Conservation (phyloP, 2,888 invertebrate genomes). For the Ditula angustiorana region DNA sequence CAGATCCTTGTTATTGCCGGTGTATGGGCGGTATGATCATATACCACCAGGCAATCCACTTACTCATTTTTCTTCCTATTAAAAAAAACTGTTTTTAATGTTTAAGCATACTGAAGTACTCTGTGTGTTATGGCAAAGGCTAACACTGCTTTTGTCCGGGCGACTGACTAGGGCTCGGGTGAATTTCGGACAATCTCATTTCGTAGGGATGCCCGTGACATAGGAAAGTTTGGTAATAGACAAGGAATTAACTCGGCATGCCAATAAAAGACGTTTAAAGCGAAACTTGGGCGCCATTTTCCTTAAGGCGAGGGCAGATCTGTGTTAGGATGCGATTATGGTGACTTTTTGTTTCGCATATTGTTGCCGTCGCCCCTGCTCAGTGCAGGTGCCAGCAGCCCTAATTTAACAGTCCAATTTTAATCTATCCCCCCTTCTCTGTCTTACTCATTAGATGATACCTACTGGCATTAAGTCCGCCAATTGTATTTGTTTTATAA, state of each 20-base stretch:
- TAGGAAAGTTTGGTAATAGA: constrained; percentile 48
- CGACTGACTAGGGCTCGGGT: constrained; percentile 56
- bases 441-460: no score
- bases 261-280: constrained; percentile 28
- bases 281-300: constrained; percentile 7
- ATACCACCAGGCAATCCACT: no score
- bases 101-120: constrained; percentile 50
- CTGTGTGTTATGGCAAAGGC: constrained; percentile 60
- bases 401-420: no score
- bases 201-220: constrained; percentile 49
- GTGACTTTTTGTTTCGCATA: no score
- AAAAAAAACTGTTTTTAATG: no score
- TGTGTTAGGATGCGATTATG: neutral
- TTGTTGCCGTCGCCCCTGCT: no score
- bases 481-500: no score
- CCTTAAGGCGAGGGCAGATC: neutral
- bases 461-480: no score
- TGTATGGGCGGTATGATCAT: no score
- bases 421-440: no score
- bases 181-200: constrained; percentile 57
- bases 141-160: constrained; percentile 67
- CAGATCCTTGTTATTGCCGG: no score
- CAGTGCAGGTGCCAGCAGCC: no score
- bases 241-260: constrained; percentile 43
- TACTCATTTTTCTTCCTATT: neutral